Conservation (phyloP, 1,140 invertebrate species). For the Plutomurus gul region DNA sequence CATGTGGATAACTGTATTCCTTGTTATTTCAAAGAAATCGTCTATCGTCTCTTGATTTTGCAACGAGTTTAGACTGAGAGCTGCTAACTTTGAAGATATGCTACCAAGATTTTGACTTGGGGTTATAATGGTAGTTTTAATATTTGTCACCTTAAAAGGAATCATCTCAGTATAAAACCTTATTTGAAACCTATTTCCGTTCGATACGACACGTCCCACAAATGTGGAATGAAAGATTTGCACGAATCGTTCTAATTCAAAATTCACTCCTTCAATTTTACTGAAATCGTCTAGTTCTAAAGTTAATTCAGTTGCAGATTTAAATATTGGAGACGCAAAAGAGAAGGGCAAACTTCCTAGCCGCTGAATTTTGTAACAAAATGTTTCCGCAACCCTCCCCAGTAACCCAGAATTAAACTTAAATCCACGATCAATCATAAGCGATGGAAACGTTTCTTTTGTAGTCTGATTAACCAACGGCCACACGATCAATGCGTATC, state of each 20-base stretch:
- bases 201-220: neutral
- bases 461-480: neutral
- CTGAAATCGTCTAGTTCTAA: slow-evolving; percentile 4
- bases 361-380: neutral
- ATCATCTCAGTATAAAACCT: slow-evolving; percentile 37
- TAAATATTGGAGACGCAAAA: neutral
- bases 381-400: neutral
- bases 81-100: neutral
- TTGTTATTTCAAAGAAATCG: slow-evolving; percentile 16
- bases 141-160: neutral
- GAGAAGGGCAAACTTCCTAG: neutral
- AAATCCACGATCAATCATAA: slow-evolving; percentile 6
- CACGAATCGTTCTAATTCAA: slow-evolving; percentile 26
- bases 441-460: neutral
- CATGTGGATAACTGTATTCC: neutral
- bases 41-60: neutral
- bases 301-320: neutral
- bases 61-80: neutral
- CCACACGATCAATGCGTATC: slow-evolving; percentile 15
- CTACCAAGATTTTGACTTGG: neutral
- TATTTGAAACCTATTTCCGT: slow-evolving; percentile 38
- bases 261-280: neutral
- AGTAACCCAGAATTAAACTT: neutral
- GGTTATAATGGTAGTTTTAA: neutral
- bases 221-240: neutral